phyloP scores from a whole-genome alignment of 2,797 vertebrate species.

The Naso thynnoides region DNA sequence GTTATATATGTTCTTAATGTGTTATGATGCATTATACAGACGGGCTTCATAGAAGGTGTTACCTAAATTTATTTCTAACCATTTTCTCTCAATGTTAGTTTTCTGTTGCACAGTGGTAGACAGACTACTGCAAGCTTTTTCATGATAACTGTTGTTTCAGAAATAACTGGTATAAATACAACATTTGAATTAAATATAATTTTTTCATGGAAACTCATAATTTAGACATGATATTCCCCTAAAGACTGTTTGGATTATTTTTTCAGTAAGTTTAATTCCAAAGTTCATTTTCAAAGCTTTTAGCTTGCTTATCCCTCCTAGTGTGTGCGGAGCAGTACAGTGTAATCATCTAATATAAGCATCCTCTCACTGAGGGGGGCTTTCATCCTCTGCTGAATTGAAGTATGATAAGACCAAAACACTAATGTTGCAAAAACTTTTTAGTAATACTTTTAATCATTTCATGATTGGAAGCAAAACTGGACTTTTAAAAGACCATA shows the following conservation, averaged over 20 bases:
- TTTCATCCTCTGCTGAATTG: conserved; percentile 41
- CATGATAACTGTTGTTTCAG: not conserved
- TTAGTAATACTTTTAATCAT: not conserved
- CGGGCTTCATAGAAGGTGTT: too few species aligned
- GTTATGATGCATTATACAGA: too few species aligned
- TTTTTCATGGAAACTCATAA: conserved; percentile 5
- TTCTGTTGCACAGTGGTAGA: not conserved
- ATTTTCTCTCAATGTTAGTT: not conserved
- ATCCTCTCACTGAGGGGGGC: conserved; percentile 47
- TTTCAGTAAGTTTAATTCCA: conserved; percentile 8
- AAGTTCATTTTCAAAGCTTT: conserved; percentile 29
- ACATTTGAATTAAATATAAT: not conserved
- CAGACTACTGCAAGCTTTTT: not conserved
- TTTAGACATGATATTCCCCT: conserved; percentile 8
- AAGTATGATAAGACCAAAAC: conserved; percentile 2
- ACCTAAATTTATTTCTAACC: too few species aligned
- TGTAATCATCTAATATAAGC: conserved; percentile 54
- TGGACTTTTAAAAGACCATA: not conserved
- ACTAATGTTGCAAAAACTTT: not conserved
- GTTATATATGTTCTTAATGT: too few species aligned
- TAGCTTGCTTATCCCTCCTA: conserved; percentile 30
- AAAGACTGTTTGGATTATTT: conserved; percentile 4
- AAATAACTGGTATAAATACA: conserved; percentile 12
- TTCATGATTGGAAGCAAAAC: not conserved
- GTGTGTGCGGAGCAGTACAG: conserved; percentile 17